Conservation (phyloP, 1,140 invertebrate species). For the Heterodera schachtii region DNA sequence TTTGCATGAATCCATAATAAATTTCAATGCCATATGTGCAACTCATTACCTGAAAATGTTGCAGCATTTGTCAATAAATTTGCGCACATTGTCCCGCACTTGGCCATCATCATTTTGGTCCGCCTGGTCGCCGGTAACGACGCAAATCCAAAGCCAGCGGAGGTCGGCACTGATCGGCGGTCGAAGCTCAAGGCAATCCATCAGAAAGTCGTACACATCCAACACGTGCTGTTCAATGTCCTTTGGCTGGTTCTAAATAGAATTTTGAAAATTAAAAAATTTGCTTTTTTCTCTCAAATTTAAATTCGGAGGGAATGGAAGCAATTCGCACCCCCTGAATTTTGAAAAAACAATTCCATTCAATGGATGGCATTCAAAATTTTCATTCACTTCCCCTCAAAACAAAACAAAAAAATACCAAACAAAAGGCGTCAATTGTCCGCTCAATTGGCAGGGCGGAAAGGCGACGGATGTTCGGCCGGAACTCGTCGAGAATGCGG, state of each 20-base stretch:
- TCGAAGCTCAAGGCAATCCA: neutral
- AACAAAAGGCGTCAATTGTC: neutral
- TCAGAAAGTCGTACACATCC: constrained; percentile 20
- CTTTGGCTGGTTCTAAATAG: neutral
- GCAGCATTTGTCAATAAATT: neutral
- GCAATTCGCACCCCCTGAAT: neutral
- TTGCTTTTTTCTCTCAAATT: neutral
- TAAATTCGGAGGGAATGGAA: neutral
- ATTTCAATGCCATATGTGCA: no score
- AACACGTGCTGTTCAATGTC: neutral
- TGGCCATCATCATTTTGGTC: constrained; percentile 9
- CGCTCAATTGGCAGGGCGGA: neutral
- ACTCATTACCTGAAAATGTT: constrained; percentile 1
- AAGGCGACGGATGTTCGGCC: neutral
- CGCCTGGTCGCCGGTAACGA: neutral
- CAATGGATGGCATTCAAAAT: no score
- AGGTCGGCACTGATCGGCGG: neutral
- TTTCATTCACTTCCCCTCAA: neutral
- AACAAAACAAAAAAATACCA: neutral
- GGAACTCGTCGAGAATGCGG: neutral
- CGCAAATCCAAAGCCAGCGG: constrained; percentile 18
- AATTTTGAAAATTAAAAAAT: neutral
- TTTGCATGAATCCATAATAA: neutral
- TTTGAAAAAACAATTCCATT: no score
- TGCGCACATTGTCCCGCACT: constrained; percentile 10